Evolutionary conservation across 2,888 invertebrate genomes (phyloP), one percentile per base, ranked within the genome.

Genomic region (Drosophila imparisetae): DNA sequence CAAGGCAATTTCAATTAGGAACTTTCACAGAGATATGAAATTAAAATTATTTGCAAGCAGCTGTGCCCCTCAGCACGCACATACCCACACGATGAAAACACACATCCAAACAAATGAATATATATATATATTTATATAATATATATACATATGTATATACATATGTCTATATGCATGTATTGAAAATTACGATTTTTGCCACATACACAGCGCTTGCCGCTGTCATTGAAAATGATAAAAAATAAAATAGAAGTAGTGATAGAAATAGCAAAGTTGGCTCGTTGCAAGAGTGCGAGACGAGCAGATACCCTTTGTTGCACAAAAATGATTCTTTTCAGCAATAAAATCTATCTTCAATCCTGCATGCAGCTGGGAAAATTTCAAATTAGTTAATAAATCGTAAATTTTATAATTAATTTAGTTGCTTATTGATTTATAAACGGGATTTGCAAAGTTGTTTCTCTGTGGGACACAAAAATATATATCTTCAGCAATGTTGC

Each of bases 1-100:
- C 58, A 72, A 64, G 75, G 80, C 77, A 72, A 81, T 84, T 85
- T 81, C 90, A 90, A 86, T 90, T 90, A 89, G 83, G 67, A 90
- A 77, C 79, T 75, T 81, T 84, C 59, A 57, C 73, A 76, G 50
- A 77, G 75, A 88, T 88, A 88, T 88, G 75, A 86, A 86, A 86
- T 86, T 90, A 79, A 86, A 86, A 90, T 86, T 75, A 88, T 88
- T 90, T 80, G 73, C 88, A 83, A 74, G 76, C 86, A 86, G 83
- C 90, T 86, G 86, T 66, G 84, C 61, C 64, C 45, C 49, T 48
- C 61, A 52, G 65, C 64, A 53, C 59, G 45, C 60, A 72, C 64
- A 45, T 15, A 45, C 45, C 45, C 45, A 45, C 8, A 45, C 21
- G 45, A 21, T 21, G 45, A 4, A 13, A 13, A 4, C 45, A 15